Conservation (phyloP, 2,113 vertebrate species). For the Otis tarda region DNA sequence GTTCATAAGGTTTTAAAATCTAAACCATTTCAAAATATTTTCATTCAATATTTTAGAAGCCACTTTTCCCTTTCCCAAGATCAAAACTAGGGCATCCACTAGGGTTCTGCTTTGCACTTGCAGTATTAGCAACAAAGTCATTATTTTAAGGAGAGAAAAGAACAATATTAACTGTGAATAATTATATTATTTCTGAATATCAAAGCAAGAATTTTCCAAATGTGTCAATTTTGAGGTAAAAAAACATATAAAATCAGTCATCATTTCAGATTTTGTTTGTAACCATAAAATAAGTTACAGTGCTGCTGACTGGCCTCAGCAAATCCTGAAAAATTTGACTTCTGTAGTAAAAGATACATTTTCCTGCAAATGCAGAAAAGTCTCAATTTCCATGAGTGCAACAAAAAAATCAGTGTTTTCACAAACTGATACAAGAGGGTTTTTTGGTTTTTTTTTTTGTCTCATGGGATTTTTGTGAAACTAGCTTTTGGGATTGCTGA, state of each 20-base stretch:
- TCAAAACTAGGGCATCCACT: neutral
- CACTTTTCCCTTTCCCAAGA: neutral
- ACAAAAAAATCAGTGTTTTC: neutral
- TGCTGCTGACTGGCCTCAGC: neutral
- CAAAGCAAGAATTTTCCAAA: neutral
- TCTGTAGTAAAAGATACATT: neutral
- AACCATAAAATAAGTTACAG: neutral
- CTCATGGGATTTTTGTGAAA: neutral
- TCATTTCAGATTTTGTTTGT: neutral
- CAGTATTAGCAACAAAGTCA: neutral
- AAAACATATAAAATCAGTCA: neutral
- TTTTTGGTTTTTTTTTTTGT: neutral
- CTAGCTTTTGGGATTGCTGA: neutral
- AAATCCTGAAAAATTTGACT: neutral
- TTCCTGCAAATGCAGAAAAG: neutral
- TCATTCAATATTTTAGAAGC: neutral
- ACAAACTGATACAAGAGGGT: neutral
- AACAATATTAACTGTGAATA: neutral
- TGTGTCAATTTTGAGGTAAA: neutral
- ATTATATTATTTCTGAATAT: neutral
- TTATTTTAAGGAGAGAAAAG: neutral
- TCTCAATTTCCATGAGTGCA: neutral
- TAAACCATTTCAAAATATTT: neutral
- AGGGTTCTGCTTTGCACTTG: neutral
- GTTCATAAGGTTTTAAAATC: neutral